Conservation (phyloP, 2,797 vertebrate genomes). For the Sebastes aleutianus region DNA sequence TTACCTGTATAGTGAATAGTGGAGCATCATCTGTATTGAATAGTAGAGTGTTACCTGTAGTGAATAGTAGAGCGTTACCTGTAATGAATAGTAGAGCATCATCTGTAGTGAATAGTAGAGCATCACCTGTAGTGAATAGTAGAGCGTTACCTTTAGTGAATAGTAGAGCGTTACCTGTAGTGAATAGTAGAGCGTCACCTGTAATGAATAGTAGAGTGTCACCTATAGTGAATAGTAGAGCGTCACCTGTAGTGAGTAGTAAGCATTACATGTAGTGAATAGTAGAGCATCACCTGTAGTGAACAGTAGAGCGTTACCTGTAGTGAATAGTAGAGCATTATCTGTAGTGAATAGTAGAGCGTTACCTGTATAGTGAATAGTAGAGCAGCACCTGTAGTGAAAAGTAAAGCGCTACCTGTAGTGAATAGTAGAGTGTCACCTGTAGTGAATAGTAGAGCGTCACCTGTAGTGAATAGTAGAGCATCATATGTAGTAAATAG, state of each 20-base stretch:
- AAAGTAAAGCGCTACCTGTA: neutral
- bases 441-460: neutral
- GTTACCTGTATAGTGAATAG: rapidly evolving
- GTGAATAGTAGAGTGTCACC: neutral
- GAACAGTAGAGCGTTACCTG: too few species aligned
- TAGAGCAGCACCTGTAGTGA: rapidly evolving
- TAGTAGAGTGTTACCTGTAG: rapidly evolving
- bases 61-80: too few species aligned
- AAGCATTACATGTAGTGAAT: too few species aligned
- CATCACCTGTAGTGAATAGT: rapidly evolving
- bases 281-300: too few species aligned
- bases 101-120: too few species aligned
- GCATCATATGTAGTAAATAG: rapidly evolving
- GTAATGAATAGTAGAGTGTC: too few species aligned
- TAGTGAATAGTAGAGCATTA: rapidly evolving
- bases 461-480: neutral
- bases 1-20: too few species aligned
- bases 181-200: too few species aligned
- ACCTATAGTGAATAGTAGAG: too few species aligned
- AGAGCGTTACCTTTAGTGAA: too few species aligned
- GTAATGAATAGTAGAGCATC: rapidly evolving
- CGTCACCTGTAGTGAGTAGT: rapidly evolving
- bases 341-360: too few species aligned
- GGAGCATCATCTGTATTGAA: rapidly evolving
- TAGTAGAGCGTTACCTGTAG: rapidly evolving